Evolutionary conservation across 2,113 vertebrate genomes (phyloP), one percentile per base, ranked within the genome.

Genomic region (Numenius arquata): DNA sequence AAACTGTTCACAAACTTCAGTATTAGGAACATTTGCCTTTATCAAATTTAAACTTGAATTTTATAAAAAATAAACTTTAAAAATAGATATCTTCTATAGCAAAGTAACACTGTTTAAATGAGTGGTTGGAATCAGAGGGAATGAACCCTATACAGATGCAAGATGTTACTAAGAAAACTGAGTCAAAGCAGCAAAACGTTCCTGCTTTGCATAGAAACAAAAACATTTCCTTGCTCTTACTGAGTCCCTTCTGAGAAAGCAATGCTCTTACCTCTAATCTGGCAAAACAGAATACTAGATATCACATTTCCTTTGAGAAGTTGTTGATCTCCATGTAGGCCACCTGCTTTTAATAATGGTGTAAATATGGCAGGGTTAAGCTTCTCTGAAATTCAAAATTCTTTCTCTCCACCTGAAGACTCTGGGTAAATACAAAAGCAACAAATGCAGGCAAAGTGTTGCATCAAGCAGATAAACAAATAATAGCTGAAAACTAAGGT

Each of bases 211-310:
- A 59, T 82, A 85, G 34, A 36, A 47, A 29, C 5, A 75, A 96
- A 93, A 52, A 88, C 26, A 36, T 43, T 76, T 73, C 27, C 36
- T 73, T 34, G 3, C 3, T 83, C 40, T 29, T 95, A 47, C 91
- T 86, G 87, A 96, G 43, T 59, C 6, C 2, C 4, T 95, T 96
- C 88, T 87, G 36, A 45, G 87, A 97, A 94, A 95, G 34, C 38
- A 84, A 81, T 34, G 9, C 12, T 78, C 12, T 90, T 48, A 62
- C 20, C 2, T 68, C 38, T 76, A 11, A 67, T 65, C 17, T 77
- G 15, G 8, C 20, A 76, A 72, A 68, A 73, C 5, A 65, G 59
- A 90, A 79, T 16, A 55, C 13, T 43, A 65, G 9, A 6, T 56
- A 66, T 48, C 19, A 43, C 2, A 1, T 62, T 86, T 70, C 19